phyloP scores from a whole-genome alignment of 2,888 invertebrate species.

The Opisthograptis luteolata region DNA sequence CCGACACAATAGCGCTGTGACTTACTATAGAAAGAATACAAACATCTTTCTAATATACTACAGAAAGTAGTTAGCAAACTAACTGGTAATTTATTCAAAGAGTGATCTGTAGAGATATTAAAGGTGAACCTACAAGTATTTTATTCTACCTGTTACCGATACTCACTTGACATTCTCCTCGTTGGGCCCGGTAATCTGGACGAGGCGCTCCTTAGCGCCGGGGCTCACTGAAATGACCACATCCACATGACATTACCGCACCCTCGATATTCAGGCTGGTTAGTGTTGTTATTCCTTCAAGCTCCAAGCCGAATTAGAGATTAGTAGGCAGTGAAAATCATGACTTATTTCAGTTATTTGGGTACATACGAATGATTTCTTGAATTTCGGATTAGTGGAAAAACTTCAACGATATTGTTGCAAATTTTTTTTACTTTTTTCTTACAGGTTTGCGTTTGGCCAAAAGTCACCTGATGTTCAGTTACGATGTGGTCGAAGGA shows the following conservation, averaged over 20 bases:
- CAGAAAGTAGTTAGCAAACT: no score
- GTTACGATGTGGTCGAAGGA: no score
- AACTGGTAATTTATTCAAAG: no score
- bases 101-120: no score
- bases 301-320: constrained; percentile 64
- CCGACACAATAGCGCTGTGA: no score
- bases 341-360: constrained; percentile 28
- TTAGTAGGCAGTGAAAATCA: constrained; percentile 55
- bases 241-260: constrained; percentile 35
- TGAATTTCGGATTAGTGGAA: constrained; percentile 10
- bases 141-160: no score
- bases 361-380: constrained; percentile 11
- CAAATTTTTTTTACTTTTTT: not conserved
- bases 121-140: no score
- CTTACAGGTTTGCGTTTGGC: no score
- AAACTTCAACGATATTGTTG: constrained; percentile 3
- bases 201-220: constrained; percentile 96
- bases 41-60: no score
- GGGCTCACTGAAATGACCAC: constrained; percentile 90
- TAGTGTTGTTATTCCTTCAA: constrained; percentile 48
- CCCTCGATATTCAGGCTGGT: constrained; percentile 26
- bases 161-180: constrained; percentile 95
- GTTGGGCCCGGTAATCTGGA: constrained; percentile 97
- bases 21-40: no score
- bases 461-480: no score